Base-by-base conservation (phyloP, 1,140 invertebrate species). In the Calliopsis andreniformis region DNA sequence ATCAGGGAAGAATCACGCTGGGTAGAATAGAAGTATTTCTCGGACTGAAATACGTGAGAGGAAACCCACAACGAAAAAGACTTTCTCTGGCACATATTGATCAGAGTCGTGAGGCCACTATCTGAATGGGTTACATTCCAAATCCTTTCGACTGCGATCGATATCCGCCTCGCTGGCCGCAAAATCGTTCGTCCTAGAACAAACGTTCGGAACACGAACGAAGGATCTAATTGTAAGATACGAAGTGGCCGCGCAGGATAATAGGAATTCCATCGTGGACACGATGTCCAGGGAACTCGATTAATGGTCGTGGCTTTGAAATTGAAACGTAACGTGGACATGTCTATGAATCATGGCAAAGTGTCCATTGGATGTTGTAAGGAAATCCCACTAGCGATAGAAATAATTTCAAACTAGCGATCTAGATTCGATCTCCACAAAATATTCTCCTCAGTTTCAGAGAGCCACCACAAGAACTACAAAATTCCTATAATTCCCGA, bases 1-100 rank as follows among this genome's bases (percentile, higher is more conserved):
- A 61, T 67, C 64, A 53, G 61, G 70, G 62, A 82, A 70, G 80
- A 82, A 77, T 82, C 80, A 78, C 69, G 62, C 20, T 28, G 53
- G 67, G 58, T 68, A 78, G 68, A 82, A 82, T 82, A 43, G 79
- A 78, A 69, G 79, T 82, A 68, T 81, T 76, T 68, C 51, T 56
- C 35, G 35, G 53, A 42, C 23, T 82, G 79, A 82, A 82, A 82
- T 78, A 82, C 80, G 80, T 82, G 80, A 82, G 53, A 56, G 58
- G 68, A 83, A 83, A 82, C 47, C 67, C 59, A 56, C 71, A 56
- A 42, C 49, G 69, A 79, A 47, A 43, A 73, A 82, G 80, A 82
- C 66, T 82, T 82, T 75, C 62, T 55, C 51, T 59, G 51, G 62
- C 68, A 73, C 76, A 82, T 78, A 83, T 83, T 82, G 80, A 83